These are phyloP conservation scores for Aelia acuminata DNA, from an alignment of 2,888 invertebrate genomes.

Conservation along the genomic window DNA sequence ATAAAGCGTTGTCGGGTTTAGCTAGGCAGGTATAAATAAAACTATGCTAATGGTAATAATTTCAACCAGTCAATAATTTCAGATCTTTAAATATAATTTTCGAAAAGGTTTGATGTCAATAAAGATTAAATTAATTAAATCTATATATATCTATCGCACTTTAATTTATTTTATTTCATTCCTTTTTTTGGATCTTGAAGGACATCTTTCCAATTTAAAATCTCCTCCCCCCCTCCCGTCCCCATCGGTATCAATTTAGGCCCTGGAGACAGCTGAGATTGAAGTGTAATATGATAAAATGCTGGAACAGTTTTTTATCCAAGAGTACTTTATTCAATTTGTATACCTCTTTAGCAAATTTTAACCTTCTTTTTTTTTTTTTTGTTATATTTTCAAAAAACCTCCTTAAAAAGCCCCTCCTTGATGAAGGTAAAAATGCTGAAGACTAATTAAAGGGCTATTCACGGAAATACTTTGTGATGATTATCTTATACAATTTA, in stretches of 20 bases:
- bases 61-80: no score
- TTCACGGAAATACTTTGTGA: background rate
- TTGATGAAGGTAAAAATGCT: constrained; percentile 15
- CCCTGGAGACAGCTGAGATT: background rate
- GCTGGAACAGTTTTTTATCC: background rate
- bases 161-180: background rate
- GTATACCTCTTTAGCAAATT: background rate
- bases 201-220: background rate
- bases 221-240: no score
- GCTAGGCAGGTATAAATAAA: no score
- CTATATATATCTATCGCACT: background rate
- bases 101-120: background rate
- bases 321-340: constrained; percentile 7
- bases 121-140: background rate
- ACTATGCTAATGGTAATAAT: no score
- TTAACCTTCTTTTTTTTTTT: background rate
- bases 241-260: background rate
- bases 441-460: background rate
- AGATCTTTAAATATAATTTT: no score
- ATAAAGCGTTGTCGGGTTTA: no score
- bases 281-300: constrained; percentile 17
- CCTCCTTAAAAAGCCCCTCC: background rate
- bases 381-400: background rate
- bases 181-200: background rate
- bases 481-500: background rate